These are phyloP conservation scores for Esox masquinongy DNA, from an alignment of 2,797 vertebrate genomes.

Conservation along the genomic window DNA sequence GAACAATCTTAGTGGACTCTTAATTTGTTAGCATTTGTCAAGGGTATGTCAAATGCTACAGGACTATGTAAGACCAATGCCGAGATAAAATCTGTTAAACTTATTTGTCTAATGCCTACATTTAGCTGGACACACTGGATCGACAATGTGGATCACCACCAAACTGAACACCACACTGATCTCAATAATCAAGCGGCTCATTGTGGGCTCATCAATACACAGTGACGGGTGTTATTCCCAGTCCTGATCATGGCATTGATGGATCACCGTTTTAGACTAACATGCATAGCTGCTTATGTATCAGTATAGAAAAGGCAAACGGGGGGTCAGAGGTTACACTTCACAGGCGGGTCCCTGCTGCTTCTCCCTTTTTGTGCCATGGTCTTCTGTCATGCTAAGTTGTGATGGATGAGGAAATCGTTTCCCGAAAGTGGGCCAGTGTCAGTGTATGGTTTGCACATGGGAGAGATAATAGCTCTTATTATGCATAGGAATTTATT, in stretches of 20 bases:
- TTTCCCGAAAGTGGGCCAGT: constrained; percentile 33
- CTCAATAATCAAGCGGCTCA: neutral
- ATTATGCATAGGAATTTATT: constrained; percentile 58
- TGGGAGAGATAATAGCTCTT: constrained; percentile 54
- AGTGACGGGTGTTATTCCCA: constrained; percentile 33
- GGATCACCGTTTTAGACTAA: constrained; percentile 42
- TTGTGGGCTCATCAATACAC: neutral
- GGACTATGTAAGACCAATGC: too few species aligned
- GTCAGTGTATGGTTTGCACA: constrained; percentile 34
- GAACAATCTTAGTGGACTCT: too few species aligned
- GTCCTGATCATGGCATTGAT: constrained; percentile 56
- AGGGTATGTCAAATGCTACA: too few species aligned
- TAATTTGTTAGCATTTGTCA: too few species aligned
- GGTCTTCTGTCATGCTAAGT: constrained; percentile 38
- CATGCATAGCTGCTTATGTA: constrained; percentile 27
- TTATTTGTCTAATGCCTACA: too few species aligned
- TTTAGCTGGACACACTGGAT: neutral
- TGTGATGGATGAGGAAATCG: constrained; percentile 58
- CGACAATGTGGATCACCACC: neutral
- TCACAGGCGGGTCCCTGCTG: constrained; percentile 31
- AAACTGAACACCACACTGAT: neutral
- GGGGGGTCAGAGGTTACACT: constrained; percentile 43
- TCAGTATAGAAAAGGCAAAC: constrained; percentile 14
- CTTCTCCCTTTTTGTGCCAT: neutral
- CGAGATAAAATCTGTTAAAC: too few species aligned